Percentiles rank a stretch among this genome's conserved stretches.
These are phyloP conservation scores for Lucilia sericata DNA, from an alignment of 1,140 invertebrate genomes.

Conservation along the genomic window DNA sequence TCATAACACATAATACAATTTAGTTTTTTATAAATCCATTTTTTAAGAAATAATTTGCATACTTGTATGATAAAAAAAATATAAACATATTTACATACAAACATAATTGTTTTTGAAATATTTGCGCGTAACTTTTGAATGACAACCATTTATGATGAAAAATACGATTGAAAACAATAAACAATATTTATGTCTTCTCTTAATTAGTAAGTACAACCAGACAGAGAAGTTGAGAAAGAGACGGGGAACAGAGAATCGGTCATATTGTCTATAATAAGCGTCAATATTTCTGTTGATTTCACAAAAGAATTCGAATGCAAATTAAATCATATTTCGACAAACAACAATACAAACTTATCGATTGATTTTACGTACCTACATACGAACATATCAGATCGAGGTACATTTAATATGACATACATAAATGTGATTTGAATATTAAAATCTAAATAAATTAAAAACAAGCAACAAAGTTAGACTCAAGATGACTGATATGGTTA, in stretches of 20 bases:
- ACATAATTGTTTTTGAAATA: neutral
- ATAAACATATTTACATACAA: too few species aligned
- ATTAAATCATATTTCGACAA: constrained; percentile 39
- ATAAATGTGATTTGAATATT: constrained; percentile 16
- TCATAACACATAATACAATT: neutral
- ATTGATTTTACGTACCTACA: neutral
- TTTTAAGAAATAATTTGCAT: neutral
- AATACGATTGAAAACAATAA: neutral
- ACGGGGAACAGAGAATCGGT: neutral
- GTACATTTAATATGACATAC: constrained; percentile 25
- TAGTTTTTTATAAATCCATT: neutral
- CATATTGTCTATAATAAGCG: constrained; percentile 14
- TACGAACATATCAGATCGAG: neutral
- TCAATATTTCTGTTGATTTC: constrained; percentile 43
- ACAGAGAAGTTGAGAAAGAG: too few species aligned
- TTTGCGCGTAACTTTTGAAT: constrained; percentile 19
- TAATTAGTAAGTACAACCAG: neutral
- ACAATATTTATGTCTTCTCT: neutral
- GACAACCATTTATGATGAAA: constrained; percentile 5
- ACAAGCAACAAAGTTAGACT: neutral
- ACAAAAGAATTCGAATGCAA: constrained; percentile 39
- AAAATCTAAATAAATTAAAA: neutral
- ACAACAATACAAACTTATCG: neutral
- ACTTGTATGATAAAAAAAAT: neutral
- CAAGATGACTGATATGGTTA: constrained; percentile 29